These are phyloP conservation scores for Scolopax rusticola DNA, from an alignment of 2,797 vertebrate species.

Conservation along the genomic window DNA sequence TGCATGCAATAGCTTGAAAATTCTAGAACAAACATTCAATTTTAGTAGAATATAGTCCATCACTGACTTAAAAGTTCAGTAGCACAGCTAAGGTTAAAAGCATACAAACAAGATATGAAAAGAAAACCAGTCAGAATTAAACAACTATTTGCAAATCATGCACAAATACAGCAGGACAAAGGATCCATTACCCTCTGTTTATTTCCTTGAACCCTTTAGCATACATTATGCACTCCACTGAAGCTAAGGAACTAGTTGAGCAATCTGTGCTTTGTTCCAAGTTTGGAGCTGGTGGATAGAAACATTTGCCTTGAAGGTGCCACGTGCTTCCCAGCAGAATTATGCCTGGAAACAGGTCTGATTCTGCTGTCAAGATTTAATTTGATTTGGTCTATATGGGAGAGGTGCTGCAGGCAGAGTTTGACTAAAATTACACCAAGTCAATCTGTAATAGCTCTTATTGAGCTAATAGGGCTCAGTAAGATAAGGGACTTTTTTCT, in stretches of 20 bases:
- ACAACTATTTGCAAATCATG: not conserved
- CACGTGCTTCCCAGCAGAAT: not conserved
- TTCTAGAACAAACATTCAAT: not conserved
- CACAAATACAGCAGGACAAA: constrained; percentile 9
- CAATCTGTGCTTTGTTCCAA: not conserved
- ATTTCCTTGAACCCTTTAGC: not conserved
- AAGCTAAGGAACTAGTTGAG: not conserved
- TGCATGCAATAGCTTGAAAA: not conserved
- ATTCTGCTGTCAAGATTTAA: not conserved
- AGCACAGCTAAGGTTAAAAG: not conserved
- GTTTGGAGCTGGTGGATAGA: not conserved
- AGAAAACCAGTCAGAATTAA: not conserved
- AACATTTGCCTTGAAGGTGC: not conserved
- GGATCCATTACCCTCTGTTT: not conserved
- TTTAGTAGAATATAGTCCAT: not conserved
- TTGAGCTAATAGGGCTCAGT: not conserved
- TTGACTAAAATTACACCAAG: not conserved
- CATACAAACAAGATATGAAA: not conserved
- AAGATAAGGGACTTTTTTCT: not conserved
- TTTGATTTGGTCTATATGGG: not conserved
- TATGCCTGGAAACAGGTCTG: not conserved
- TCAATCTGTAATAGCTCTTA: not conserved
- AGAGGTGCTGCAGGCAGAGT: not conserved
- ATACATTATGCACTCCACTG: not conserved
- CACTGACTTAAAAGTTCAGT: not conserved